These are phyloP conservation scores for Zophobas atratus DNA, from an alignment of 1,140 invertebrate species.

Conservation along the genomic window DNA sequence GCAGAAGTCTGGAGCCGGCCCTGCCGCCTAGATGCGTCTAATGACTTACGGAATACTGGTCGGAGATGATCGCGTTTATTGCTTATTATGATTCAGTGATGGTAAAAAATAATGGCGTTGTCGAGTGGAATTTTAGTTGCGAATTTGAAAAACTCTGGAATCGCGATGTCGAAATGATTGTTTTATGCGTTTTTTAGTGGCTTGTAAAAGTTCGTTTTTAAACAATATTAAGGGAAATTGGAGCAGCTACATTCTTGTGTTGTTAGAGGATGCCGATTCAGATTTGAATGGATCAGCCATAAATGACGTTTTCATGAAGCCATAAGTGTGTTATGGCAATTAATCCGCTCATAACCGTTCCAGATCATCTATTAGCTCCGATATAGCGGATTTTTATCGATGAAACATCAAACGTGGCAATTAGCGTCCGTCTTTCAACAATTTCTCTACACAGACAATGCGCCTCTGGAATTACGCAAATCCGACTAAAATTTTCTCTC, in stretches of 20 bases:
- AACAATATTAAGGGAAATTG: slow-evolving; percentile 30
- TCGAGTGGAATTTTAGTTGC: neutral
- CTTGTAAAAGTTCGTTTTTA: slow-evolving; percentile 24
- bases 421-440: too few species aligned
- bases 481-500: too few species aligned
- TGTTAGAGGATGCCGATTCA: neutral
- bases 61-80: neutral
- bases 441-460: too few species aligned
- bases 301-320: neutral
- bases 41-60: neutral
- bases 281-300: slow-evolving; percentile 15
- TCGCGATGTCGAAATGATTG: neutral
- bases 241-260: slow-evolving; percentile 25
- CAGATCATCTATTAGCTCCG: too few species aligned
- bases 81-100: slow-evolving; percentile 23
- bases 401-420: too few species aligned
- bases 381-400: too few species aligned
- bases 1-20: too few species aligned
- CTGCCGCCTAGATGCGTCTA: neutral
- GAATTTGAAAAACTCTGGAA: slow-evolving; percentile 5
- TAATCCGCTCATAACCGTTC: too few species aligned
- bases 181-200: slow-evolving; percentile 11
- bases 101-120: neutral
- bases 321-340: neutral
- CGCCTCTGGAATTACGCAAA: too few species aligned